These are phyloP conservation scores for Macrophya annulata DNA, from an alignment of 2,888 invertebrate species.

Conservation along the genomic window DNA sequence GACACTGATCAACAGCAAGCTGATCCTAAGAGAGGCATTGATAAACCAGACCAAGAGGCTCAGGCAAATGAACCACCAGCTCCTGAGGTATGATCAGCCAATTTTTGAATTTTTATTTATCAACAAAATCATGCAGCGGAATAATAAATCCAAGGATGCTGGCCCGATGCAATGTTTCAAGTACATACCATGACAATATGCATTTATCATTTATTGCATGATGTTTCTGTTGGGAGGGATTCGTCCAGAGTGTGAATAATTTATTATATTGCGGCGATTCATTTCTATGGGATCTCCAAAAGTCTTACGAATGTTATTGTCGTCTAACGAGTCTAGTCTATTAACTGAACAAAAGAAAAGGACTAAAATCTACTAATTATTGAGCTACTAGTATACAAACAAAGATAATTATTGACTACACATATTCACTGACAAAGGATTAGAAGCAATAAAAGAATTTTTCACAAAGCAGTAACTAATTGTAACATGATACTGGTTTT, in stretches of 20 bases:
- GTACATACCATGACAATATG: neutral
- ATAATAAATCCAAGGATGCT: neutral
- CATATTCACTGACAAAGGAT: too few relatives aligned
- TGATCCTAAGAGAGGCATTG: slow-evolving; percentile 65
- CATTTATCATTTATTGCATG: slow-evolving; percentile 33
- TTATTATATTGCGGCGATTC: neutral
- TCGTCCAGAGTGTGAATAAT: slow-evolving; percentile 20
- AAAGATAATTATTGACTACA: neutral
- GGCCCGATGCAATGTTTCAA: neutral
- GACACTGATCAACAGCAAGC: slow-evolving; percentile 73
- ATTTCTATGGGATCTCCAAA: neutral
- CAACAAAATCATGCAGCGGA: slow-evolving; percentile 17
- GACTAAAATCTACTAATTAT: neutral
- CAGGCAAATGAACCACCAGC: slow-evolving; percentile 76
- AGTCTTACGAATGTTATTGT: neutral
- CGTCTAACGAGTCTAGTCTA: neutral
- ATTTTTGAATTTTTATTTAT: neutral
- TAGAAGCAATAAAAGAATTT: neutral
- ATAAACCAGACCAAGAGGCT: slow-evolving; percentile 76
- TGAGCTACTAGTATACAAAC: neutral
- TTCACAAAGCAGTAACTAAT: neutral
- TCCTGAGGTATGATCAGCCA: slow-evolving; percentile 71
- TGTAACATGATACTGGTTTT: neutral
- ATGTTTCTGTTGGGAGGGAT: slow-evolving; percentile 25
- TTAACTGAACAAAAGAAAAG: neutral